Percentiles rank a stretch among this genome's conserved stretches.
These are phyloP conservation scores for Camelus bactrianus DNA, from an alignment of 2,113 vertebrate species.

Conservation along the genomic window DNA sequence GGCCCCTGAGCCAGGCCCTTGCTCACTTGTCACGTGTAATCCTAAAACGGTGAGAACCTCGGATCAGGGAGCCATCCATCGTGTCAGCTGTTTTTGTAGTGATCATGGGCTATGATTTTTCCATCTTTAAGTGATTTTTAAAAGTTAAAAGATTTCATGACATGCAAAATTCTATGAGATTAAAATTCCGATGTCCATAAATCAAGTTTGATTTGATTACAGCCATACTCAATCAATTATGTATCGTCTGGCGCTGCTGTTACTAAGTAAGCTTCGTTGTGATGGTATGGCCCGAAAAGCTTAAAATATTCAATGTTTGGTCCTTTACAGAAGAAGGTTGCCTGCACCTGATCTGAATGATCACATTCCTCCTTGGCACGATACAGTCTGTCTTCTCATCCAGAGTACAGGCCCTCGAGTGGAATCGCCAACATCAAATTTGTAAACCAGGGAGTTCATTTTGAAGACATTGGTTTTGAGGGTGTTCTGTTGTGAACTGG, in stretches of 20 bases:
- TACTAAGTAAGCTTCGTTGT: neutral
- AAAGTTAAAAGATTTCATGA: neutral
- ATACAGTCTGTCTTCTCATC: neutral
- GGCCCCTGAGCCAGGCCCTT: neutral
- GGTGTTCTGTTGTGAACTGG: neutral
- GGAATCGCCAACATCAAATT: no score
- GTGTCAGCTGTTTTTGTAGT: neutral
- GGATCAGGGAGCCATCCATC: neutral
- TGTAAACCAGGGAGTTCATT: neutral
- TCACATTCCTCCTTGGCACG: neutral
- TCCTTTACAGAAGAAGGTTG: neutral
- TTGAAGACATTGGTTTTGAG: neutral
- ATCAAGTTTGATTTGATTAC: neutral
- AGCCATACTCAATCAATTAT: neutral
- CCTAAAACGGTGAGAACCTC: neutral
- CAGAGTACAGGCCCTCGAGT: fast-evolving
- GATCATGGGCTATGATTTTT: neutral
- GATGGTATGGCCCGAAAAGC: neutral
- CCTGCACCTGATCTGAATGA: neutral
- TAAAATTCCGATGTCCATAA: neutral
- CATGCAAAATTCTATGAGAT: neutral
- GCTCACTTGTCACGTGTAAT: neutral
- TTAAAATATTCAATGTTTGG: neutral
- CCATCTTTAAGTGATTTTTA: neutral
- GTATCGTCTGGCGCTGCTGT: fast-evolving